Evolutionary conservation across 1,140 invertebrate species (phyloP).

Genomic region (Carposina sasakii): DNA sequence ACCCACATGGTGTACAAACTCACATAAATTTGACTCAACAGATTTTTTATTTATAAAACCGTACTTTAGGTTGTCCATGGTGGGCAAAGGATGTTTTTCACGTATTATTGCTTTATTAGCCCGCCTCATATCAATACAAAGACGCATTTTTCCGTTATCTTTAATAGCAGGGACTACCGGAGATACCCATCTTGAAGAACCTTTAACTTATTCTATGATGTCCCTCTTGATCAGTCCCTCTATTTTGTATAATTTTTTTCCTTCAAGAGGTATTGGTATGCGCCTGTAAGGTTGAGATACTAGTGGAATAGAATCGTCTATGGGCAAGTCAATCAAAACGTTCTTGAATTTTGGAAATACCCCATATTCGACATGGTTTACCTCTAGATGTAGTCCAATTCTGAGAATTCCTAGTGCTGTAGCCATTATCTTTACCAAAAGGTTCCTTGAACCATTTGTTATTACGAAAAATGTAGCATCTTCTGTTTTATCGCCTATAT

Average conservation of each 20-base stretch:
- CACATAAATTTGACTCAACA: conserved; percentile 17
- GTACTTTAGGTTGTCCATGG: conserved; percentile 4
- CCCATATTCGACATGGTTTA: not conserved
- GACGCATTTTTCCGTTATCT: conserved; percentile 14
- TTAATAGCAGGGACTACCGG: conserved; percentile 19
- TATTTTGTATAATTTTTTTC: not conserved
- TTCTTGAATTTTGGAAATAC: conserved; percentile 4
- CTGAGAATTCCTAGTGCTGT: not conserved
- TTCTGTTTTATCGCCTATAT: not conserved
- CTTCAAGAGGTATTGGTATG: not conserved
- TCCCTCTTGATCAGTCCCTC: not conserved
- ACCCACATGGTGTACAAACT: not conserved
- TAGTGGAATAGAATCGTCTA: not conserved
- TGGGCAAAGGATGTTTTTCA: conserved; percentile 17
- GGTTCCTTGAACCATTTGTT: not conserved
- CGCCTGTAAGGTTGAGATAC: conserved; percentile 1
- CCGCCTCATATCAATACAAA: conserved; percentile 19
- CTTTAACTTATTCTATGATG: conserved; percentile 12
- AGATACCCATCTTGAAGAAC: conserved; percentile 16
- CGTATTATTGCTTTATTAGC: conserved; percentile 15
- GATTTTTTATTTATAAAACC: conserved; percentile 8
- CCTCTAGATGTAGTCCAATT: not conserved
- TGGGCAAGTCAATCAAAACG: not conserved
- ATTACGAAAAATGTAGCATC: not conserved
- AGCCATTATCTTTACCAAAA: not conserved